A percentile compares a stretch with the other conserved stretches of the same genome.
Evolutionary conservation across 2,797 vertebrate genomes (phyloP).

Genomic region (Thamnophis elegans): DNA sequence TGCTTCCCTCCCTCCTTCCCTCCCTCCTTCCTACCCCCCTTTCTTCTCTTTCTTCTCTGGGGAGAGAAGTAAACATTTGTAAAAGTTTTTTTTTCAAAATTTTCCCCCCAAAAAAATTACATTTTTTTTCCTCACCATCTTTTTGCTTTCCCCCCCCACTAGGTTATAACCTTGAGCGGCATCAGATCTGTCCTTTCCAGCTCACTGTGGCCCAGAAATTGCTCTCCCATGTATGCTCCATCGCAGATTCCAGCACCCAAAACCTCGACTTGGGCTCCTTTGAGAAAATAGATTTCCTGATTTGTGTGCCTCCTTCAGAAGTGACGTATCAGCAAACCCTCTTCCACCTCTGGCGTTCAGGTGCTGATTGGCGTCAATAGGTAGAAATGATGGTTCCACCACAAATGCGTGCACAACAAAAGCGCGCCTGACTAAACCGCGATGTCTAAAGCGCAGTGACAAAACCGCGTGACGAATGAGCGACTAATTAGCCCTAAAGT

Average conservation of each 20-base stretch:
- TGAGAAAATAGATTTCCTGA: conserved; percentile 94
- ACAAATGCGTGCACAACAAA: too few relatives aligned
- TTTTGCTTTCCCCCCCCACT: conserved; percentile 52
- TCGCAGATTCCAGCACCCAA: conserved; percentile 96
- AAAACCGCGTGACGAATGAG: too few relatives aligned
- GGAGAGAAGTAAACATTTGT: too few relatives aligned
- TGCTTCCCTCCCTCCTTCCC: too few relatives aligned
- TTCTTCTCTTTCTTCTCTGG: too few relatives aligned
- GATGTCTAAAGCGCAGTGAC: too few relatives aligned
- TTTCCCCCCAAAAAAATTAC: too few relatives aligned
- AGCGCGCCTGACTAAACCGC: too few relatives aligned
- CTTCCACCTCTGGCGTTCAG: conserved; percentile 90
- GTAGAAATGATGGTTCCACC: too few relatives aligned
- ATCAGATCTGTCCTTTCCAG: conserved; percentile 87
- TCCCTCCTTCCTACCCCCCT: too few relatives aligned
- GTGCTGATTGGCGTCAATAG: conserved; percentile 62
- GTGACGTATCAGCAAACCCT: conserved; percentile 94
- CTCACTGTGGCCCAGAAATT: conserved; percentile 94
- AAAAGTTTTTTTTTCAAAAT: too few relatives aligned
- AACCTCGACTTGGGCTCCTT: conserved; percentile 97
- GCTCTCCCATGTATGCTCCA: conserved; percentile 94
- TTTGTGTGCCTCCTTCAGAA: conserved; percentile 93
- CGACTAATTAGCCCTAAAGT: too few relatives aligned
- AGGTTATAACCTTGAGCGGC: conserved; percentile 83
- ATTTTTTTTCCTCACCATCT: conserved; percentile 13